Evolutionary conservation across 1,140 invertebrate species (phyloP), one percentile per base, ranked within the genome.

Genomic region (Drosophila ficusphila): DNA sequence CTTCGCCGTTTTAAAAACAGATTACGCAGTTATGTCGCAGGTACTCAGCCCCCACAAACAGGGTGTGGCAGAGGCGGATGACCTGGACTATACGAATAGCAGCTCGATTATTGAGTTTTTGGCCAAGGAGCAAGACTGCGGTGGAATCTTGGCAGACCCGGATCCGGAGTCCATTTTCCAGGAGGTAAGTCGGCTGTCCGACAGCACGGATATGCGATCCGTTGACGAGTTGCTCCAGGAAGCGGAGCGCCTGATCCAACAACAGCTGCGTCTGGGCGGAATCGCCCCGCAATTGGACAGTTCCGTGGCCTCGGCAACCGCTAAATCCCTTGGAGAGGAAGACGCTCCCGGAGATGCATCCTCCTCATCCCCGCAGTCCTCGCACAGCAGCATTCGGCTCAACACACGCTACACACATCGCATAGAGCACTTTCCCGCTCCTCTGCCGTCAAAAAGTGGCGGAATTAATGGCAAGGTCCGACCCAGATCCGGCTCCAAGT

Each of bases 151-250:
- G 11, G 25, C 64, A 3, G 89, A 90, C 11, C 69, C 64, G 0
- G 90, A 91, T 49, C 69, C 89, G 5, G 91, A 91, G 12, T 83
- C 57, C 21, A 90, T 91, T 36, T 91, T 91, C 57, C 77, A 91
- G 36, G 90, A 91, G 71, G 89, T 91, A 0, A 90, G 73, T 29
- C 86, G 90, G 7, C 73, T 91, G 25, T 62, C 82, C 1, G 90
- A 90, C 48, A 82, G 67, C 44, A 79, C 41, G 2, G 90, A 91
- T 47, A 76, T 79, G 39, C 86, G 90, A 1, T 89, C 86, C 49
- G 90, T 91, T n/a, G 91, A 91, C 44, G 91, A 91, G 38, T 57
- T 91, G 21, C 51, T 91, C 11, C 73, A 76, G 46, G 91, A 91
- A 23, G 91, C 91, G 14, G 91, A 91, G 46, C 68, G 79, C 16